Evolutionary conservation across 2,888 invertebrate species (phyloP).

Genomic region (Graphium colonna): DNA sequence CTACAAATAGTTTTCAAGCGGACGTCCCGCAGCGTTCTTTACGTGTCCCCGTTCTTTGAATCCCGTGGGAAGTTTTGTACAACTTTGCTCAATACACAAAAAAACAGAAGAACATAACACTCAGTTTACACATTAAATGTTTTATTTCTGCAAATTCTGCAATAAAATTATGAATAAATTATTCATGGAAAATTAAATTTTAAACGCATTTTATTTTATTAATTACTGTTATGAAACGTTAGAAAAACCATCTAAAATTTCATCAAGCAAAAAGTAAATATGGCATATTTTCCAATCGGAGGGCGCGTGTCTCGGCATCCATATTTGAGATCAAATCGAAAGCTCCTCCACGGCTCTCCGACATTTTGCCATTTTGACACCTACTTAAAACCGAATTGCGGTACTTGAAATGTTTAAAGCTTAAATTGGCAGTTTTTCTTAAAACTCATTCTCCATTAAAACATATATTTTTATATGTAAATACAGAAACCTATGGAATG

Average conservation of each 20-base stretch:
- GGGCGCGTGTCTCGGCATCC: constrained; percentile 64
- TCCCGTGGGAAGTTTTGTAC: constrained; percentile 20
- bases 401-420: neutral
- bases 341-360: constrained; percentile 67
- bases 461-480: no score
- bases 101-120: no score
- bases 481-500: no score
- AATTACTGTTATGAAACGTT: no score
- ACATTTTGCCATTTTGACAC: constrained; percentile 45
- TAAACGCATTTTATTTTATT: no score
- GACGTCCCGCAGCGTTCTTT: neutral
- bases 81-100: no score
- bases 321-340: constrained; percentile 60
- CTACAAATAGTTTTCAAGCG: neutral
- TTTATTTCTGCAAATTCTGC: no score
- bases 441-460: no score
- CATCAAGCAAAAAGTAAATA: constrained; percentile 67
- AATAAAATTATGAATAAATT: no score
- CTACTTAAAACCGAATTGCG: constrained; percentile 31
- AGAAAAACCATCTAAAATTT: constrained; percentile 44
- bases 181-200: constrained; percentile 33
- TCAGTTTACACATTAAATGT: no score
- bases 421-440: no score
- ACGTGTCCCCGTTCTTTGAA: neutral
- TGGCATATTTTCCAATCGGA: constrained; percentile 57